Percentiles rank a stretch among this genome's conserved stretches.
These are phyloP conservation scores for Criorhina ranunculi DNA, from an alignment of 2,888 invertebrate species.

Conservation along the genomic window DNA sequence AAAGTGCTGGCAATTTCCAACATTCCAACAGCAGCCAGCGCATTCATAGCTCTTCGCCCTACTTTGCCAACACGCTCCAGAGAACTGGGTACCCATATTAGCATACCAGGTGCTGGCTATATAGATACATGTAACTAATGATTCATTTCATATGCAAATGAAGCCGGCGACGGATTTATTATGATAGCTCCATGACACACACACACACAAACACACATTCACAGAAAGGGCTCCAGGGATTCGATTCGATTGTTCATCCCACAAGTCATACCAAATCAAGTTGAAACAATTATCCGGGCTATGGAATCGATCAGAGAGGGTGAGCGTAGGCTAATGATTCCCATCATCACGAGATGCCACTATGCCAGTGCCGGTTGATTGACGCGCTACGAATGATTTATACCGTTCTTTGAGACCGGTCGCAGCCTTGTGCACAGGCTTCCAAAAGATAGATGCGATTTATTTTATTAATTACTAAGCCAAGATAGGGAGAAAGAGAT, in stretches of 20 bases:
- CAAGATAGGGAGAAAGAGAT: background rate
- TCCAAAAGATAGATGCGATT: constrained; percentile 36
- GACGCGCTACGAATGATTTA: constrained; percentile 66
- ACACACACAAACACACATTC: constrained; percentile 18
- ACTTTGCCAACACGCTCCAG: constrained; percentile 62
- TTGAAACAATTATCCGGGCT: constrained; percentile 56
- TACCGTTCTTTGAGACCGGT: constrained; percentile 41
- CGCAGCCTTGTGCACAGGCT: constrained; percentile 33
- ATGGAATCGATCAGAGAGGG: constrained; percentile 47
- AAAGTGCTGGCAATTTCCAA: constrained; percentile 63
- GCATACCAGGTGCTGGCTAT: constrained; percentile 66
- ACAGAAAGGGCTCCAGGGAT: constrained; percentile 7
- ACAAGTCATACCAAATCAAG: constrained; percentile 33
- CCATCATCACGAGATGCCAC: constrained; percentile 73
- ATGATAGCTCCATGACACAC: constrained; percentile 45
- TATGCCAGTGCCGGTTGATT: constrained; percentile 60
- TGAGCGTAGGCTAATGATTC: constrained; percentile 66
- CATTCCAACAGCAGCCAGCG: constrained; percentile 66
- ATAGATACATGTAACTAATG: constrained; percentile 62
- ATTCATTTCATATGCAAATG: constrained; percentile 73
- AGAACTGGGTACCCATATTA: constrained; percentile 46
- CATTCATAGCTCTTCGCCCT: constrained; percentile 60
- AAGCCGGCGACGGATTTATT: constrained; percentile 68
- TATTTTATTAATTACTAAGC: constrained; percentile 60
- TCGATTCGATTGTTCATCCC: constrained; percentile 45